Percentiles rank a stretch among this genome's conserved stretches.
These are phyloP conservation scores for Psococerastis gibbosa DNA, from an alignment of 2,888 invertebrate species.

Conservation along the genomic window DNA sequence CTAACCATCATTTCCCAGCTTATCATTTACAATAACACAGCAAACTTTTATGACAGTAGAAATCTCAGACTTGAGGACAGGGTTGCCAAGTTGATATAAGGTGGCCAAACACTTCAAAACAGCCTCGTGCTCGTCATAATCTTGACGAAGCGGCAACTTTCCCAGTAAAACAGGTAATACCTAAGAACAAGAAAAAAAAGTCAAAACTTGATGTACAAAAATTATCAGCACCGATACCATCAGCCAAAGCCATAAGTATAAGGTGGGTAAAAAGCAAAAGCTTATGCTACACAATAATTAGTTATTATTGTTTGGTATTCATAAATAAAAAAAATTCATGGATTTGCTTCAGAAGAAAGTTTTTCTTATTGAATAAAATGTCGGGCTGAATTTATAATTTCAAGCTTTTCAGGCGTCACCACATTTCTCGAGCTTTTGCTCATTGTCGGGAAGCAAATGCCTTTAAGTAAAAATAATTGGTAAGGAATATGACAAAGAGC, in stretches of 20 bases:
- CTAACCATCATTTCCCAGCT: conserved; percentile 27
- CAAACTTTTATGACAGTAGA: conserved; percentile 34
- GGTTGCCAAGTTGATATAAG: conserved; percentile 41
- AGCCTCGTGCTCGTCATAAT: conserved; percentile 51
- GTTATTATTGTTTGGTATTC: neutral
- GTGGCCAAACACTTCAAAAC: conserved; percentile 43
- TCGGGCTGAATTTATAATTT: too few relatives aligned
- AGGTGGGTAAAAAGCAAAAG: neutral
- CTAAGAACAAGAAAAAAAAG: conserved; percentile 23
- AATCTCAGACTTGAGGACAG: conserved; percentile 32
- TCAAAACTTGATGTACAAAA: neutral
- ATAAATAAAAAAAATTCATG: too few relatives aligned
- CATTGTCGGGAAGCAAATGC: too few relatives aligned
- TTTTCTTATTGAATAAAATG: too few relatives aligned
- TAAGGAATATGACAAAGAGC: too few relatives aligned
- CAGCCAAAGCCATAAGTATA: too few relatives aligned
- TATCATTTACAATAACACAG: conserved; percentile 34
- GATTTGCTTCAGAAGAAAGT: too few relatives aligned
- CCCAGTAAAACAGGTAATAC: conserved; percentile 50
- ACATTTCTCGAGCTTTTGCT: too few relatives aligned
- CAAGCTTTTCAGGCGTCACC: too few relatives aligned
- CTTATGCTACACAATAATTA: conserved; percentile 5
- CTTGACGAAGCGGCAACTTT: conserved; percentile 51
- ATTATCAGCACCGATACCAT: neutral
- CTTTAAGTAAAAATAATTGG: too few relatives aligned